A percentile compares a stretch with the other conserved stretches of the same genome.
These are phyloP conservation scores for Microtus ochrogaster DNA, from an alignment of 2,113 vertebrate species.

Conservation along the genomic window DNA sequence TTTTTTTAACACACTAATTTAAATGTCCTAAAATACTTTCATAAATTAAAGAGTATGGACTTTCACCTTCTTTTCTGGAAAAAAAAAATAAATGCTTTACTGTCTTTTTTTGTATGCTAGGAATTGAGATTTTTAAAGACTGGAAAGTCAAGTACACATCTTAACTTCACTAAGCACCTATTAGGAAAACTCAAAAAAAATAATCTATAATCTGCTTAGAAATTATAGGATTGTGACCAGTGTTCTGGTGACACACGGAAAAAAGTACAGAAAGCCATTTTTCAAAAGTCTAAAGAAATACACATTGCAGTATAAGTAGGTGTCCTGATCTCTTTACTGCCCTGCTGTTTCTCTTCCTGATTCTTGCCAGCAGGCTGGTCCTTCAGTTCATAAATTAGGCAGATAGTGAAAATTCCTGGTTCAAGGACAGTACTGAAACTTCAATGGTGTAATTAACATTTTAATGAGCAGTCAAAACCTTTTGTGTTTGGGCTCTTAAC, in stretches of 20 bases:
- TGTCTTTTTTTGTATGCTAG: not conserved
- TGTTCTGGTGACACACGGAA: not conserved
- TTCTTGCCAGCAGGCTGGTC: not conserved
- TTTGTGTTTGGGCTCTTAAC: constrained; percentile 46
- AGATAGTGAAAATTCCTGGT: constrained; percentile 24
- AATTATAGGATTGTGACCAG: not conserved
- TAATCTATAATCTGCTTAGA: constrained; percentile 34
- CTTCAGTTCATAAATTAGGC: constrained; percentile 55
- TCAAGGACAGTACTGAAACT: constrained; percentile 61
- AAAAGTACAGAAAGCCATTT: not conserved
- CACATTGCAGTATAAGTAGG: not conserved
- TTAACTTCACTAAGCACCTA: not conserved
- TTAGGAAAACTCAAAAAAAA: constrained; percentile 5
- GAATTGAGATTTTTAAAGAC: constrained; percentile 1
- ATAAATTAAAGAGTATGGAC: constrained; percentile 45
- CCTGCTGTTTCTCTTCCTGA: not conserved
- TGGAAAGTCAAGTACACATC: not conserved
- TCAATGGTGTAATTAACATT: constrained; percentile 73
- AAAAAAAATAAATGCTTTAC: not conserved
- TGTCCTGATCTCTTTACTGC: not conserved
- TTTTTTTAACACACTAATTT: not conserved
- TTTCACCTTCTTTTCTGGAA: constrained; percentile 19
- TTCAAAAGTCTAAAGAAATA: constrained; percentile 37
- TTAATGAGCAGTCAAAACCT: constrained; percentile 71
- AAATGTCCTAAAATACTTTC: not conserved